These are phyloP conservation scores for Alentia gelatinosa DNA, from an alignment of 2,888 invertebrate genomes.

Conservation along the genomic window DNA sequence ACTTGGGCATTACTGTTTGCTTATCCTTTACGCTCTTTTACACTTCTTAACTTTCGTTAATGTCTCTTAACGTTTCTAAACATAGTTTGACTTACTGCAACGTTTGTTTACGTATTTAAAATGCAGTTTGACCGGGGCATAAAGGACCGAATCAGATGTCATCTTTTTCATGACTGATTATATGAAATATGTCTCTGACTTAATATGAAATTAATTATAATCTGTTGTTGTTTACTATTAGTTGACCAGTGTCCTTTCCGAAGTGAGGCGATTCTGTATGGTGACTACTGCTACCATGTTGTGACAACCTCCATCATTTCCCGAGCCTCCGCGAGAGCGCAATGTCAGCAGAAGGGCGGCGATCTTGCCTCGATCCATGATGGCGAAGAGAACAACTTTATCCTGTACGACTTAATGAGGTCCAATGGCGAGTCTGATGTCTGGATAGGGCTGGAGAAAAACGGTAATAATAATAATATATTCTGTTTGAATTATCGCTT, in stretches of 20 bases:
- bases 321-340: neutral
- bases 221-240: neutral
- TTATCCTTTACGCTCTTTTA: no score
- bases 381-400: neutral
- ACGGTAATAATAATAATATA: no score
- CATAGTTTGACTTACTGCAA: no score
- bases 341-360: neutral
- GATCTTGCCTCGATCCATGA: conserved; percentile 4
- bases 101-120: no score
- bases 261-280: neutral
- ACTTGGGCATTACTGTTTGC: no score
- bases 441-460: neutral
- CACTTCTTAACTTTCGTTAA: no score
- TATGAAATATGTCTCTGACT: no score
- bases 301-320: neutral
- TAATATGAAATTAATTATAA: neutral
- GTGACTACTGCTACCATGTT: conserved; percentile 20
- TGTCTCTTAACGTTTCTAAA: no score
- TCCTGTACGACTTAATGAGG: neutral
- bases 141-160: no score
- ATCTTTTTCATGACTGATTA: no score
- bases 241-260: conserved; percentile 1
- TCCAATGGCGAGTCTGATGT: neutral
- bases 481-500: no score
- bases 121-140: no score